These are phyloP conservation scores for Gymnothorax javanicus DNA, from an alignment of 2,797 vertebrate species.

Conservation along the genomic window DNA sequence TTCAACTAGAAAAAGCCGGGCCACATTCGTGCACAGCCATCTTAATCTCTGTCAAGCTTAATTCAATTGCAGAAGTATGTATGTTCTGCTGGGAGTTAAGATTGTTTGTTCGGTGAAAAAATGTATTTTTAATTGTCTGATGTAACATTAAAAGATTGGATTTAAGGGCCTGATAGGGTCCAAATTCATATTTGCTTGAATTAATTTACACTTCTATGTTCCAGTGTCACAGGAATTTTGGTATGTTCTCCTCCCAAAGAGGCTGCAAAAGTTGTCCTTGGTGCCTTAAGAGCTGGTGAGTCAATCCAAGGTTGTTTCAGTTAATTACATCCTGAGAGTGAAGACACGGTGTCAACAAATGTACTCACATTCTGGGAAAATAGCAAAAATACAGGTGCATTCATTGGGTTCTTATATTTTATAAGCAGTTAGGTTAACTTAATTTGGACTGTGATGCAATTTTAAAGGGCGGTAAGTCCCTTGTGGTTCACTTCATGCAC, in stretches of 20 bases:
- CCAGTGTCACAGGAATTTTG: slow-evolving; percentile 59
- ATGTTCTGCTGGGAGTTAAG: neutral
- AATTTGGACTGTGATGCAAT: too few species aligned
- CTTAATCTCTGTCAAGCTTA: neutral
- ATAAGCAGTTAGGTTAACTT: neutral
- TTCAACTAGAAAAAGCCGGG: neutral
- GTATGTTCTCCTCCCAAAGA: slow-evolving; percentile 51
- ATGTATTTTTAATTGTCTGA: neutral
- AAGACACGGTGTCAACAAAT: neutral
- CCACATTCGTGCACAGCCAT: neutral
- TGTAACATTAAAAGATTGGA: neutral
- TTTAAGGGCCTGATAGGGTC: neutral
- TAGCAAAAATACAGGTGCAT: neutral
- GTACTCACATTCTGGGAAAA: neutral
- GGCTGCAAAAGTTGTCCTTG: slow-evolving; percentile 50
- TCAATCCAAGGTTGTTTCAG: neutral
- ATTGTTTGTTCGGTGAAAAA: neutral
- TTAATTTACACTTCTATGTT: neutral
- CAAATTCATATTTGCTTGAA: neutral
- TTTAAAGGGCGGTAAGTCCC: too few species aligned
- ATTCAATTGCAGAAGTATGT: neutral
- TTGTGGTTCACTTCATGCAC: too few species aligned
- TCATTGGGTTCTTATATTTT: neutral
- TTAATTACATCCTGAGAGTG: neutral
- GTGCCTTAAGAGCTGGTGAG: slow-evolving; percentile 54